Evolutionary conservation across 1,140 invertebrate genomes (phyloP).

Genomic region (Cyclargus thomasi): DNA sequence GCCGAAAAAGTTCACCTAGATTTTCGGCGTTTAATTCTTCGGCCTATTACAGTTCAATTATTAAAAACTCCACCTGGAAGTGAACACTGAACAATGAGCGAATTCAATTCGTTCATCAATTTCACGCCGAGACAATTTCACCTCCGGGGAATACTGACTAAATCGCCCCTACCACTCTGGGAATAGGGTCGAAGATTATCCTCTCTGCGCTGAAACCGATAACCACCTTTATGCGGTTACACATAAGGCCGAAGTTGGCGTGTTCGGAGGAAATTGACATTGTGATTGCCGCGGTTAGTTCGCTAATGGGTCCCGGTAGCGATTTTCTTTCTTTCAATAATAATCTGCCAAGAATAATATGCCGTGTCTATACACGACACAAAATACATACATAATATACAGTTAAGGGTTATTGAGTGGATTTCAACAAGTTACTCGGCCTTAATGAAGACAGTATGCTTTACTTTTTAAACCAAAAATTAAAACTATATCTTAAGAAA

Average conservation of each 20-base stretch:
- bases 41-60: neutral
- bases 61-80: neutral
- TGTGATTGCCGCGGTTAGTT: neutral
- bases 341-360: neutral
- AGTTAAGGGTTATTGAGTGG: no score
- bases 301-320: slow-evolving; percentile 1
- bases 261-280: neutral
- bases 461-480: no score
- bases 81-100: neutral
- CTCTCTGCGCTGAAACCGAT: neutral
- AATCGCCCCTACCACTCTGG: neutral
- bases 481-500: no score
- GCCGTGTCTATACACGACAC: no score
- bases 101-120: slow-evolving; percentile 3
- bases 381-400: no score
- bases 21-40: neutral
- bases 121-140: neutral
- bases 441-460: no score
- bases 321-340: slow-evolving; percentile 2
- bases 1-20: neutral
- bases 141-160: neutral
- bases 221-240: neutral
- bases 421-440: no score
- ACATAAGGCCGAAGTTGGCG: neutral
- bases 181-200: neutral